Evolutionary conservation across 2,888 invertebrate genomes (phyloP), one percentile per base, ranked within the genome.

Genomic region (Eulithis prunata): DNA sequence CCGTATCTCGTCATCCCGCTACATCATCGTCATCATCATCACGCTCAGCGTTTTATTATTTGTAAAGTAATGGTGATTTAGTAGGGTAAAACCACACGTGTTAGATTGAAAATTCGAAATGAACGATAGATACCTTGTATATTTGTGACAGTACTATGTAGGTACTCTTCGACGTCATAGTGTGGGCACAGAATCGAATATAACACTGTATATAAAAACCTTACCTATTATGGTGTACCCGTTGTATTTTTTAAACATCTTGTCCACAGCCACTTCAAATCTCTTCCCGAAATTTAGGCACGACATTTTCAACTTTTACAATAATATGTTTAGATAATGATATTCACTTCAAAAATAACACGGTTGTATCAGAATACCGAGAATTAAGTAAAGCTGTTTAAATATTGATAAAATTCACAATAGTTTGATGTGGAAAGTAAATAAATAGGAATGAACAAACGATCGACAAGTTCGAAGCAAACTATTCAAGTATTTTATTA

Each of bases 141-240:
- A 21, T 21, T 21, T 21, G 21, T 21, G 21, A 21, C 21, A 21
- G 21, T 21, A 21, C 21, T n/a, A n/a, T n/a, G n/a, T 21, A 21
- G 21, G 21, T 21, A 21, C 21, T 21, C 21, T 21, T 2, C 21
- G 21, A 21, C 21, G 21, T 21, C 21, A 41, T 11, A 41, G 11
- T 11, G 21, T 21, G 21, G 8, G 41, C 8, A 41, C 8, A 41
- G 3, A 41, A 11, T 11, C 4, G 4, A 21, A 11, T 41, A 41
- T 41, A 41, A 41, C 8, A 32, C 32, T 32, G 32, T 8, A 41
- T 41, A 38, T 8, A 4, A 47, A 13, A 47, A 8, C 41, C 71
- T 81, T 83, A 91, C 91, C 91, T 63, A 91, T 76, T 21, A 86
- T 80, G 0, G 78, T 81, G 52, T 91, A 91, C 71, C 91, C 91